Base-by-base conservation (phyloP, 2,888 invertebrate genomes). In the Cyrtodaria siliqua region DNA sequence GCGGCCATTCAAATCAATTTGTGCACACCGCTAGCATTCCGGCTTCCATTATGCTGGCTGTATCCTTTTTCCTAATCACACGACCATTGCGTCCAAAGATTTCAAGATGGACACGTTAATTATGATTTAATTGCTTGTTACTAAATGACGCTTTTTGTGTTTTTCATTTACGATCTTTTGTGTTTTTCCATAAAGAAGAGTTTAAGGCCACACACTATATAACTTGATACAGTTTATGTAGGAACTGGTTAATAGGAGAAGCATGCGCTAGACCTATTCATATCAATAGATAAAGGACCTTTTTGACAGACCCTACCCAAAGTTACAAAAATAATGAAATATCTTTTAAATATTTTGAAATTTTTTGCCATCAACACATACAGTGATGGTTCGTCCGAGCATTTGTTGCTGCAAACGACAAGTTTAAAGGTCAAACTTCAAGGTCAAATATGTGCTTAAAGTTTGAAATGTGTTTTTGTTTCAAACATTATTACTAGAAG, bases 121-220 rank as follows among this genome's bases (percentile, higher is more conserved):
- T 60, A 52, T 55, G 50, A 16, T 40, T 49, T 67, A 70, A 57
- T 62, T 67, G 66, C 55, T 57, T 27, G 56, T 62, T 38, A 52
- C 67, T 62, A 53, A 64, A 60, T 42, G 47, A 66, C 56, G 40
- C 59, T 42, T 62, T 69, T 79, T 79, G 74, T 79, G 59, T 62
- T 67, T 59, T 74, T 73, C 73, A 79, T 74, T 79, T 74, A 79
- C 53, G 44, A 60, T 56, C 57, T 70, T 72, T 79, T 61, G 66
- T 70, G 62, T 67, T 64, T 62, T 70, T 79, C 73, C 64, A 79
- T 79, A 70, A 52, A 47, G 33, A 47, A 44, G 40, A 42, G 33
- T 64, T 42, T 56, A n/a, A 42, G 26, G 62, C 62, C 73, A n/a
- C 79, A 73, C 63, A 62, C 73, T 57, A 42, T 73, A 44, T 24